phyloP scores from a whole-genome alignment of 2,888 invertebrate genomes.

The Acleris emargana region DNA sequence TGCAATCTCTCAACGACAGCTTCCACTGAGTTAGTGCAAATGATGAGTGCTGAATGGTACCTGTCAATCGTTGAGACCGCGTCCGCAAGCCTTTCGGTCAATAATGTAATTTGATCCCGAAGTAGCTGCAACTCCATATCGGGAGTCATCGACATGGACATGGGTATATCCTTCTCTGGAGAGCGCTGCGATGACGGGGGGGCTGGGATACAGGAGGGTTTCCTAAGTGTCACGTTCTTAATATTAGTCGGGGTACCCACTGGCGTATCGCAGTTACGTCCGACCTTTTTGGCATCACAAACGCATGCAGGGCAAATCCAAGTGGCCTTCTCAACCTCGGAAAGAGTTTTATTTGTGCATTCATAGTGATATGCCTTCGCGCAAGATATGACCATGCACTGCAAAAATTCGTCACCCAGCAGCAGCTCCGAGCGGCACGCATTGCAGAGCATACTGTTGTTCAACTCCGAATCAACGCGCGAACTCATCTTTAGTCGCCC shows the following conservation, averaged over 20 bases:
- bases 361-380: neutral
- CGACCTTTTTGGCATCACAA: neutral
- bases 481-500: no score
- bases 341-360: neutral
- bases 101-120: neutral
- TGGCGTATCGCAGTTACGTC: neutral
- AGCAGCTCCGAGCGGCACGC: neutral
- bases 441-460: neutral
- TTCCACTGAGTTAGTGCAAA: neutral
- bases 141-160: neutral
- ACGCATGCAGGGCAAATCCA: conserved; percentile 1
- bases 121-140: neutral
- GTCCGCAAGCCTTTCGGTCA: neutral
- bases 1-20: neutral
- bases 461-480: neutral
- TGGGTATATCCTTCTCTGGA: no score
- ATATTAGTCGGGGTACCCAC: neutral
- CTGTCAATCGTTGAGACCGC: neutral
- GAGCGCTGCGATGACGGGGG: neutral
- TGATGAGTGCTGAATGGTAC: neutral
- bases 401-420: conserved; percentile 1
- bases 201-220: neutral
- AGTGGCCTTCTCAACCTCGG: neutral
- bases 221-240: conserved; percentile 3
- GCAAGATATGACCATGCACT: conserved; percentile 3